Base-by-base conservation (phyloP, 2,888 invertebrate species). In the Coremacera marginata region DNA sequence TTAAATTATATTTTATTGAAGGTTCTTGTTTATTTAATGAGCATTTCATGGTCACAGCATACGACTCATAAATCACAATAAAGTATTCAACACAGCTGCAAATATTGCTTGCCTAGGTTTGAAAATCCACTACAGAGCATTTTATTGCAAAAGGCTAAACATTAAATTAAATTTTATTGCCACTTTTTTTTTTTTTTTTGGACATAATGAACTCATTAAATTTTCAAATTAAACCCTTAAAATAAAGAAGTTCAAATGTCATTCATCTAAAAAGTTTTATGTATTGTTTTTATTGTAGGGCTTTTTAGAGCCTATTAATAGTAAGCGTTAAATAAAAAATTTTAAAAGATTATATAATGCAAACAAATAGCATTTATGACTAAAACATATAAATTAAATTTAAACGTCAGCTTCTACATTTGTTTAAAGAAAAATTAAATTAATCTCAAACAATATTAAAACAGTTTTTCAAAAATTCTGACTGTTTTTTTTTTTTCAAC, bases 121-220 rank as follows among this genome's bases (percentile, higher is more conserved):
- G n/a, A 27, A 31, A 27, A 31, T 31, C 7, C 57, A 25, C 19
- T 57, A 22, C 22, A 25, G 22, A 60, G 57, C 8, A 25, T 14
- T 63, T 31, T 31, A 63, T 16, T 31, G n/a, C 8, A 31, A 31
- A n/a, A 60, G 25, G 27, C 25, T 60, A 57, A 57, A 19, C 57
- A 52, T 52, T 52, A 27, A 22, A 19, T 8, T 60, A 11, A 11
- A 25, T 60, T 22, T 27, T 60, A 25, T 60, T 60, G 25, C 22
- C 25, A 11, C 34, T 65, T n/a, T n/a, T 68, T 25, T 31, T 4
- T 31, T 31, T 3, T 31, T 22, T 51, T 49, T 25, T 27, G n/a
- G 68, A 5, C 51, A 8, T 73, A 81, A 80, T 84, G 81, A 83
- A 78, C 75, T 78, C 77, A 77, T 77, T 77, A 81, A 75, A 34